Percentiles rank a stretch among this genome's conserved stretches.
Conservation (phyloP, 2,113 vertebrate species). For the Camelus bactrianus region DNA sequence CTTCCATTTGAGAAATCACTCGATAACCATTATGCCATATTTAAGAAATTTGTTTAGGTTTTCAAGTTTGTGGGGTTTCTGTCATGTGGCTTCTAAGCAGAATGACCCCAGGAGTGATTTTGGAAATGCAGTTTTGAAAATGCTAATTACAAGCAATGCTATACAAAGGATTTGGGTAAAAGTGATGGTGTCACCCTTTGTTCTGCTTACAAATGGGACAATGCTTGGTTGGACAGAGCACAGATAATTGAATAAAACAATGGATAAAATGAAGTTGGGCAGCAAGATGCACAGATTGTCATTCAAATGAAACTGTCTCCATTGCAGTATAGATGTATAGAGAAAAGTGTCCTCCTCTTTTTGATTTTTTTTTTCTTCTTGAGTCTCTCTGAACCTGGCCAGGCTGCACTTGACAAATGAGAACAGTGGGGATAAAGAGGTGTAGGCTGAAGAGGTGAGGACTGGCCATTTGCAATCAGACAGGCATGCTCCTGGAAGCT, state of each 20-base stretch:
- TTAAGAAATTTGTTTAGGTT: background rate
- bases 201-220: background rate
- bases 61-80: constrained; percentile 7
- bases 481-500: background rate
- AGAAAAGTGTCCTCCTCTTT: background rate
- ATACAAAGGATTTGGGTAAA: background rate
- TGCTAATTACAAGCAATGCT: background rate
- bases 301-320: background rate
- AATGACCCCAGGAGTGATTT: background rate
- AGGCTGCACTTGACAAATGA: background rate
- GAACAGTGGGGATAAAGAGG: accelerated
- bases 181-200: background rate
- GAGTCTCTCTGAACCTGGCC: background rate
- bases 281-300: background rate
- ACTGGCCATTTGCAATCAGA: background rate
- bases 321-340: background rate
- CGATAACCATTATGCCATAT: background rate
- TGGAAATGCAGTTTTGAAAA: constrained; percentile 5
- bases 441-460: too few species aligned
- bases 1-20: background rate
- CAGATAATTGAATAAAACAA: background rate
- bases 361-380: background rate
- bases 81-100: background rate
- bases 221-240: background rate
- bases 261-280: background rate